Percentiles rank a stretch among this genome's conserved stretches.
These are phyloP conservation scores for Lichenostomus cassidix DNA, from an alignment of 2,113 vertebrate genomes.

Conservation along the genomic window DNA sequence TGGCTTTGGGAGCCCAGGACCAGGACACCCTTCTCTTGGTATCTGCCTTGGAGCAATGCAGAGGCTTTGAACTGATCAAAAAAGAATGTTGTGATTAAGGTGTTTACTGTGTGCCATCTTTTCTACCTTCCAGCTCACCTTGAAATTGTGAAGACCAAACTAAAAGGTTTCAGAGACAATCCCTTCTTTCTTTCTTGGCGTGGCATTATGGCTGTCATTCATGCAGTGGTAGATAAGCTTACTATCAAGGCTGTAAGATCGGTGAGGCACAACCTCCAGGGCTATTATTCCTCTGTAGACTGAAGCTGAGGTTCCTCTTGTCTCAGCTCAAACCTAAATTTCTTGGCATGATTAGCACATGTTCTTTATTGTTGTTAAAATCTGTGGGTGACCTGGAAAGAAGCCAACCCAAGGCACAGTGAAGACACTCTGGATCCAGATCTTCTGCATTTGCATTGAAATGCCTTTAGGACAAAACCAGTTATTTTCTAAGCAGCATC, in stretches of 20 bases:
- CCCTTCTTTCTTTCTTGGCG: neutral
- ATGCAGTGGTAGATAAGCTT: neutral
- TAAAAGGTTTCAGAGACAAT: neutral
- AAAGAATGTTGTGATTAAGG: neutral
- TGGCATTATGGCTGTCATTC: neutral
- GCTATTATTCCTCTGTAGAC: neutral
- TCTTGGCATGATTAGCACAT: accelerated
- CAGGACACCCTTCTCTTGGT: neutral
- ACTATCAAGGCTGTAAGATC: neutral
- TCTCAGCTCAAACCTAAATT: neutral
- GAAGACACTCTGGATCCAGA: neutral
- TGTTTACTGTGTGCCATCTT: neutral
- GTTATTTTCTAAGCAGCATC: neutral
- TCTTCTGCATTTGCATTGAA: neutral
- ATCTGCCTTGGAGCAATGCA: neutral
- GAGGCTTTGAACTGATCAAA: neutral
- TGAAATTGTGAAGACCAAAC: neutral
- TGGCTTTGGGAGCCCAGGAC: accelerated
- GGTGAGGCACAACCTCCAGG: neutral
- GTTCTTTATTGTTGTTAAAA: neutral
- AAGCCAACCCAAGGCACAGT: neutral
- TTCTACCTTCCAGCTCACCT: neutral
- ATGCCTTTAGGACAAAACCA: neutral
- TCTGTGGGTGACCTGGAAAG: neutral
- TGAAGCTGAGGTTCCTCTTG: neutral